Base-by-base conservation (phyloP, 2,113 vertebrate genomes). In the Thamnophis sirtalis region DNA sequence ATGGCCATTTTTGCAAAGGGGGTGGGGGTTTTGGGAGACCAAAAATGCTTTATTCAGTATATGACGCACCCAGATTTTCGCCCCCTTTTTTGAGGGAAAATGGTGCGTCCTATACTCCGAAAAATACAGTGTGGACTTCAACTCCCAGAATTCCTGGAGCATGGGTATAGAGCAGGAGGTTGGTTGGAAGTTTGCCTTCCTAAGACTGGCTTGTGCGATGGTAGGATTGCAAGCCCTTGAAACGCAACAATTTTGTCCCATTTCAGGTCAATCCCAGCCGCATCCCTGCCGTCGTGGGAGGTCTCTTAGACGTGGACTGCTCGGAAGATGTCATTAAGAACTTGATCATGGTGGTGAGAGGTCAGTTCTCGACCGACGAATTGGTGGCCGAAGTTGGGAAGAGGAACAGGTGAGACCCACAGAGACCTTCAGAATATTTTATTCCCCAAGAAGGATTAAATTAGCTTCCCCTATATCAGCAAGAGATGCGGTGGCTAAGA, bases 321-420 rank as follows among this genome's bases (percentile, higher is more conserved):
- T 97, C 98, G 43, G 99, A 99, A 96, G 98, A 99, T 91, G 98
- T 99, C 80, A 99, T 99, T 93, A 99, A 98, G 95, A 99, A 98
- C 94, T 97, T 99, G 90, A 98, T 99, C 94, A 98, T 98, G 98
- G 98, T 98, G 89, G 98, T 99, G 92, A 97, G 98, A 96, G 99
- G 99, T 58, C 98, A 98, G 92, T 99, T 99, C 96, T 99, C 98
- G 88, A 99, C 98, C 2, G 99, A 99, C 91, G 98, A 99, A 92
- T 96, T 99, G 91, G 99, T 99, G 92, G 98, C 98, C 9, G 98
- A 99, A 97, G 99, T 98, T 51, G 99, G 99, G 94, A 99, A 99
- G 95, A 98, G 98, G 96, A 99, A 99, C 96, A 96, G 99, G 99
- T 99, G 95, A 96, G 89, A 9, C 9, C 33, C 22, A 0, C 28